These are phyloP conservation scores for Hirtodrosophila duncani DNA, from an alignment of 2,888 invertebrate species.

Conservation along the genomic window DNA sequence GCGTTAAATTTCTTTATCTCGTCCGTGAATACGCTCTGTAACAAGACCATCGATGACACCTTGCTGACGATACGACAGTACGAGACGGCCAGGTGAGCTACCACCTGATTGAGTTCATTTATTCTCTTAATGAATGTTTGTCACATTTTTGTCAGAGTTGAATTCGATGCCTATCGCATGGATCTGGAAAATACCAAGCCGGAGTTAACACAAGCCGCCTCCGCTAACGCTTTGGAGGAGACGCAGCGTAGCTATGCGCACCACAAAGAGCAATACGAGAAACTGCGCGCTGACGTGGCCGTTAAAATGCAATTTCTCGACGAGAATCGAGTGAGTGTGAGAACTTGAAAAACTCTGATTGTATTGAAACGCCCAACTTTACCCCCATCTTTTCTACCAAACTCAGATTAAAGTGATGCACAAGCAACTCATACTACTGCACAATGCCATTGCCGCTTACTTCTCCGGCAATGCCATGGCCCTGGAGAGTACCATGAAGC, in stretches of 20 bases:
- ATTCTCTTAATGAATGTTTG: neutral
- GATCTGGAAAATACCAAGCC: constrained; percentile 92
- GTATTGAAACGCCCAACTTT: too few relatives aligned
- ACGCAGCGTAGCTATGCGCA: constrained; percentile 89
- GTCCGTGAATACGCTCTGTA: constrained; percentile 95
- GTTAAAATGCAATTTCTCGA: constrained; percentile 97
- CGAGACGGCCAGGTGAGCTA: constrained; percentile 81
- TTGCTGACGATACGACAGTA: constrained; percentile 83
- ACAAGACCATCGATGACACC: constrained; percentile 98
- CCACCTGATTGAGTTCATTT: neutral
- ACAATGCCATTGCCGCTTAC: constrained; percentile 97
- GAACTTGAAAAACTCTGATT: neutral
- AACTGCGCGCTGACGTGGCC: constrained; percentile 93
- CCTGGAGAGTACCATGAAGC: constrained; percentile 94
- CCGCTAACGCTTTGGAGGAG: constrained; percentile 89
- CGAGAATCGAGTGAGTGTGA: constrained; percentile 91
- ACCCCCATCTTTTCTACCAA: too few relatives aligned
- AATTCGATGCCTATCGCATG: constrained; percentile 98
- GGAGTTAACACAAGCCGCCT: constrained; percentile 79
- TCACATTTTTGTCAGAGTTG: constrained; percentile 83
- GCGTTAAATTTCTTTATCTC: constrained; percentile 98
- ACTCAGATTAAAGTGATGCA: constrained; percentile 97
- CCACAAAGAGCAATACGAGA: constrained; percentile 94
- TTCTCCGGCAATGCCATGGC: constrained; percentile 97
- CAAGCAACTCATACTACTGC: constrained; percentile 95